A percentile compares a stretch with the other conserved stretches of the same genome.
phyloP scores from a whole-genome alignment of 2,888 invertebrate species.

The Himalopsyche kuldschensis region DNA sequence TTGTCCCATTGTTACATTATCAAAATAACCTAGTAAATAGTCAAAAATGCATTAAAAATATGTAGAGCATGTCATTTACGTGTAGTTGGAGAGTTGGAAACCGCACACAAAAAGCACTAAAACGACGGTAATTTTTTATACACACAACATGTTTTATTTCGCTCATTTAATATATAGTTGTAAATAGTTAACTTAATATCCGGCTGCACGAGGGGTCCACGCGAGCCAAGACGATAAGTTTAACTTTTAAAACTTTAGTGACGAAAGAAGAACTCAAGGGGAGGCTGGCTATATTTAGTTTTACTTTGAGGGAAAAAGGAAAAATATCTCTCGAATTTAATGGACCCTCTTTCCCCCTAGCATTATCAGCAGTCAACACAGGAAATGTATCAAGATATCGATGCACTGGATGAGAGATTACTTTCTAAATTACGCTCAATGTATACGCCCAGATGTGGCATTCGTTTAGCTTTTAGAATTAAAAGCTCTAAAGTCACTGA shows the following conservation, averaged over 20 bases:
- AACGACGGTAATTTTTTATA: not conserved
- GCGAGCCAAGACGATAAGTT: not conserved
- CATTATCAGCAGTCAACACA: not conserved
- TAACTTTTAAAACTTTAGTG: not conserved
- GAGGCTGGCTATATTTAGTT: not conserved
- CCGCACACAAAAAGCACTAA: too few relatives aligned
- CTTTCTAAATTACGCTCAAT: not conserved
- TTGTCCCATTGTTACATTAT: too few relatives aligned
- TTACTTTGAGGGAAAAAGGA: not conserved
- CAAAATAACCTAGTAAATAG: too few relatives aligned
- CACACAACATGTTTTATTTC: not conserved
- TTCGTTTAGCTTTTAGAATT: too few relatives aligned
- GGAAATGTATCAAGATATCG: not conserved
- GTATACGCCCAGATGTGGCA: too few relatives aligned
- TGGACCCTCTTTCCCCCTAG: not conserved
- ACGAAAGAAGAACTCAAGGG: not conserved
- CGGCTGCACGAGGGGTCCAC: not conserved
- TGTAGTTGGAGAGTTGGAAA: too few relatives aligned
- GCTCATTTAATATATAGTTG: not conserved
- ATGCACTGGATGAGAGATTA: not conserved
- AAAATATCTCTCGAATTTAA: not conserved
- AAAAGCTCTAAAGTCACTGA: too few relatives aligned
- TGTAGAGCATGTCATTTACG: too few relatives aligned
- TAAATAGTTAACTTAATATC: not conserved
- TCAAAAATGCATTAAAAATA: too few relatives aligned